phyloP scores from a whole-genome alignment of 64 coral and sea anemone species.

The Stichodactyla mertensii region DNA sequence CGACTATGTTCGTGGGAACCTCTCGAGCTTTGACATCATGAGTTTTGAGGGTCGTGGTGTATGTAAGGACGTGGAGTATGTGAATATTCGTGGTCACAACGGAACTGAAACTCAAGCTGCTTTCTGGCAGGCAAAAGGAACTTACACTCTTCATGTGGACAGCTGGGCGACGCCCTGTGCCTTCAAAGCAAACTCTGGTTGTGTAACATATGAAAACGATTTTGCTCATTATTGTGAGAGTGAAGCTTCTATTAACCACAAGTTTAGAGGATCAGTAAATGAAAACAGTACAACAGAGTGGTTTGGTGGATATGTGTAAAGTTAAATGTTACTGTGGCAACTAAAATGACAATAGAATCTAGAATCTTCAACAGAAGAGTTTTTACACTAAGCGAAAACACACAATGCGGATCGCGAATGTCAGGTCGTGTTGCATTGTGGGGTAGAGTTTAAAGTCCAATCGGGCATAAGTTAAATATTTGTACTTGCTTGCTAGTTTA shows the following conservation, averaged over 20 bases:
- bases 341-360: neutral
- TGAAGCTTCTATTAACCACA: neutral
- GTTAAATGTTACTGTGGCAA: neutral
- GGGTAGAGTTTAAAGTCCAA: too few species aligned
- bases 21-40: constrained; percentile 38
- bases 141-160: constrained; percentile 29
- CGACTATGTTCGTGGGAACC: constrained; percentile 60
- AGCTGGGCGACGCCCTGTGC: neutral
- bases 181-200: constrained; percentile 17
- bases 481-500: too few species aligned
- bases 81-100: constrained; percentile 45
- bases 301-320: constrained; percentile 33
- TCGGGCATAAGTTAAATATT: too few species aligned
- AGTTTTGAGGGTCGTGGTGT: neutral
- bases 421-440: too few species aligned
- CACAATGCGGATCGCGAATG: too few species aligned
- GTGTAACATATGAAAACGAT: constrained; percentile 24
- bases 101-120: constrained; percentile 1
- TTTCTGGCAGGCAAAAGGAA: constrained; percentile 31
- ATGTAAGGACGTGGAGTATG: constrained; percentile 52
- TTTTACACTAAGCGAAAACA: too few species aligned
- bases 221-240: constrained; percentile 50
- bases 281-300: constrained; percentile 35
- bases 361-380: too few species aligned
- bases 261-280: constrained; percentile 37